Percentiles rank a stretch among this genome's conserved stretches.
Conservation (phyloP, 2,113 vertebrate genomes). For the Burhinus oedicnemus region DNA sequence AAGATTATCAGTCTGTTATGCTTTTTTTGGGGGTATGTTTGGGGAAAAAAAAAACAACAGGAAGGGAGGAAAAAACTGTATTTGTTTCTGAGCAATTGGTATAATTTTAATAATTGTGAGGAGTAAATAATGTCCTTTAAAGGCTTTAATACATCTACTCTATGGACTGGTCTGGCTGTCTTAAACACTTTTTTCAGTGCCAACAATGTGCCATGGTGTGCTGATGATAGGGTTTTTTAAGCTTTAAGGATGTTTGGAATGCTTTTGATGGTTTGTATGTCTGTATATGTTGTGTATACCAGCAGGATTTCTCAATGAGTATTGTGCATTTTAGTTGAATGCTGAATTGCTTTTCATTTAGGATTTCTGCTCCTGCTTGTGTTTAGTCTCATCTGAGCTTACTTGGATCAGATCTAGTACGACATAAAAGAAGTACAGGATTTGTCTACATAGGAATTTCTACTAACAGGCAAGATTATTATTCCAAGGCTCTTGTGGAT, state of each 20-base stretch:
- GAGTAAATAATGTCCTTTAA: neutral
- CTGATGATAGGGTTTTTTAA: neutral
- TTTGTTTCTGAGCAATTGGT: neutral
- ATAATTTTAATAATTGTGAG: neutral
- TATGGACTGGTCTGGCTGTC: neutral
- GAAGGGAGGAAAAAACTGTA: accelerated
- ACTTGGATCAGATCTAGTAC: neutral
- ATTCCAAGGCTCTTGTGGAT: neutral
- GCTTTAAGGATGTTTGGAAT: neutral
- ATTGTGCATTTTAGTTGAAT: neutral
- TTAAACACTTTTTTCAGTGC: neutral
- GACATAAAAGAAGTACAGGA: neutral
- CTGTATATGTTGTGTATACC: neutral
- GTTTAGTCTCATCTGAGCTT: neutral
- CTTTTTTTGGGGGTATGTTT: neutral
- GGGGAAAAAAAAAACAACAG: neutral
- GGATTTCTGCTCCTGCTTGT: neutral
- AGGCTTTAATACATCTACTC: neutral
- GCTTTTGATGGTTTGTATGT: neutral
- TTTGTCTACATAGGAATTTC: neutral
- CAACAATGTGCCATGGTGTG: neutral
- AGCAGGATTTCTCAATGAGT: neutral
- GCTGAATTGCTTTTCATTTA: neutral
- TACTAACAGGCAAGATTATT: neutral
- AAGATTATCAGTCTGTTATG: neutral